phyloP scores from a whole-genome alignment of 2,888 invertebrate genomes.

The Folsomia manolachei region DNA sequence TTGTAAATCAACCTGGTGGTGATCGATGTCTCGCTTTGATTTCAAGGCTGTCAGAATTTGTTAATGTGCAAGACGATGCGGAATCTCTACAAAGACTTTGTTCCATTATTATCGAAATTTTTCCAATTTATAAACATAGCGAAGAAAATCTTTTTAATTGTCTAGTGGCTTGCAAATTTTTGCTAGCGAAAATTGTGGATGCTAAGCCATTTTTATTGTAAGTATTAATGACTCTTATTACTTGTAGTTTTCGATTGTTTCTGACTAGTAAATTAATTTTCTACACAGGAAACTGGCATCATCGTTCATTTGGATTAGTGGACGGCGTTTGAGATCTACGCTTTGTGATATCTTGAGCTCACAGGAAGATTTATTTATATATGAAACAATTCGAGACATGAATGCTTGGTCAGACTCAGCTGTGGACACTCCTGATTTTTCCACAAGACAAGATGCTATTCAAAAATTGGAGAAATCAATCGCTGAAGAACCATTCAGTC shows the following conservation, averaged over 20 bases:
- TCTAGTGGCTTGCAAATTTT: constrained; percentile 33
- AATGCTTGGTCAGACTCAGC: constrained; percentile 34
- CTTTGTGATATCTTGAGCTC: constrained; percentile 28
- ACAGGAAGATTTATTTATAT: constrained; percentile 15
- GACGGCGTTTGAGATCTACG: constrained; percentile 31
- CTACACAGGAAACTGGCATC: constrained; percentile 34
- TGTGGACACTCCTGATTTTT: constrained; percentile 35
- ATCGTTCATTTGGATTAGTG: constrained; percentile 34
- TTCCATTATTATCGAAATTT: constrained; percentile 36
- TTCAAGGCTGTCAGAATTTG: constrained; percentile 32
- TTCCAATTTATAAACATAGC: constrained; percentile 34
- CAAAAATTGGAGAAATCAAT: constrained; percentile 25
- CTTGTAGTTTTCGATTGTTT: not conserved
- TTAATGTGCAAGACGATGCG: constrained; percentile 11
- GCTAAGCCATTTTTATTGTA: constrained; percentile 25
- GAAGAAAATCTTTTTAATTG: constrained; percentile 41
- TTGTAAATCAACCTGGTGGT: constrained; percentile 29
- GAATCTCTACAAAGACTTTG: constrained; percentile 29
- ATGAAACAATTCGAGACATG: constrained; percentile 29
- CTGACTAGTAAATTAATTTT: too few species aligned
- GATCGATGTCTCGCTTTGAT: constrained; percentile 31
- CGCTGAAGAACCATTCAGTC: constrained; percentile 16
- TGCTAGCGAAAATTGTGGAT: constrained; percentile 24
- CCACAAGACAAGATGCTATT: constrained; percentile 32
- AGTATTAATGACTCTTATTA: constrained; percentile 4